Evolutionary conservation across 2,113 vertebrate species (phyloP), one percentile per base, ranked within the genome.

Genomic region (Fulmarus glacialis): DNA sequence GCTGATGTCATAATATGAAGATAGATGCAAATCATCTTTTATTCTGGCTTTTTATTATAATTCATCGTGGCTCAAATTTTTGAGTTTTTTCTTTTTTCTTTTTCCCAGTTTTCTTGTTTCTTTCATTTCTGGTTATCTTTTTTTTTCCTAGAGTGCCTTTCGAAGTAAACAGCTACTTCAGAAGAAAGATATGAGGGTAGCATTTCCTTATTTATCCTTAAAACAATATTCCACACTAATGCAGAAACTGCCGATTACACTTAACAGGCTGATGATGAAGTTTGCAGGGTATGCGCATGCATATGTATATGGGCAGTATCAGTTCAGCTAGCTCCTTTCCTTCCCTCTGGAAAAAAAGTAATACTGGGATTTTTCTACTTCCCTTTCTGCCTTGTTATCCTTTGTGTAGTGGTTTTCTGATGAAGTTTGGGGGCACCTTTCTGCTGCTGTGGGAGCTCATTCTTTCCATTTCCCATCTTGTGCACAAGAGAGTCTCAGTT

Each of bases 281-380:
- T 56, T 29, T 50, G 27, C 29, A 30, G 53, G 12, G 27, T 30
- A 34, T 70, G 22, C 1, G 0, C 3, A 0, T 32, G 11, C 12
- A 9, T 66, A 9, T n/a, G 6, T 34, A 18, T 53, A 15, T 15
- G 53, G 52, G 45, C 30, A 7, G 6, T 56, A 56, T 67, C 17
- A 27, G 27, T 45, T 79, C 40, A 47, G 8, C 53, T 19, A 19
- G 42, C 32, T 79, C 27, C 23, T 47, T 47, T 86, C 75, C 63
- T 92, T 86, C 22, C 66, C 4, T 1, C 47, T 45, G 42, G 43
- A 27, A 58, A 40, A 38, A 7, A 87, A 34, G 1, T 22, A 10
- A 21, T 30, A 23, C 36, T 83, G 53, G 34, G 48, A 22, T 80
- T 88, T 83, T 74, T 15, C 45, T 29, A 1, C 52, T 82, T 72